These are phyloP conservation scores for Leptonema lineaticorne DNA, from an alignment of 1,140 invertebrate genomes.

Conservation along the genomic window DNA sequence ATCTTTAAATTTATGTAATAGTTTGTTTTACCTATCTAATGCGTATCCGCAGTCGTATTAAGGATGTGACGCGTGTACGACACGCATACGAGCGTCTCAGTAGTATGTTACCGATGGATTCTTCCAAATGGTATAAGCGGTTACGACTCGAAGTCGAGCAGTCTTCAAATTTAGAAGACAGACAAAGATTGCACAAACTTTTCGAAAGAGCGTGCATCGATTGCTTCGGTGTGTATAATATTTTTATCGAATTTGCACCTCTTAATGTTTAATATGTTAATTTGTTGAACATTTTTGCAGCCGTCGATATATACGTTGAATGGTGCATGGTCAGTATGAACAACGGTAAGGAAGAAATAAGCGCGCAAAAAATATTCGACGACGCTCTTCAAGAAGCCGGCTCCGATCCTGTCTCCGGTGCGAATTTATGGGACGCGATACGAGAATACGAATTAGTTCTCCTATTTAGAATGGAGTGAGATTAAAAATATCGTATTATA, in stretches of 20 bases:
- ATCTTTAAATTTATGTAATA: too few relatives aligned
- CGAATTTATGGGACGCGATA: slow-evolving; percentile 38
- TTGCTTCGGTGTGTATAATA: slow-evolving; percentile 33
- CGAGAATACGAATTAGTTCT: slow-evolving; percentile 37
- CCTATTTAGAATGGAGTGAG: slow-evolving; percentile 34
- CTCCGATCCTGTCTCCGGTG: slow-evolving; percentile 36
- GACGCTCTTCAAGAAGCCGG: slow-evolving; percentile 33
- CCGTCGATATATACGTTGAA: slow-evolving; percentile 34
- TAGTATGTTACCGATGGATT: slow-evolving; percentile 29
- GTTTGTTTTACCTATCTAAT: too few relatives aligned
- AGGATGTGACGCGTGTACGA: slow-evolving; percentile 28
- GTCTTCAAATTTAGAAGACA: slow-evolving; percentile 23
- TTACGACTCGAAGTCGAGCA: slow-evolving; percentile 32
- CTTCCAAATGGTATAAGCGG: slow-evolving; percentile 34
- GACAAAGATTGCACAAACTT: slow-evolving; percentile 30
- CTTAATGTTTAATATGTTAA: not conserved
- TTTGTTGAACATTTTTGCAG: slow-evolving; percentile 11
- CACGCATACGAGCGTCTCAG: slow-evolving; percentile 35
- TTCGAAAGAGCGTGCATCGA: slow-evolving; percentile 36
- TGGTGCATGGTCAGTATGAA: slow-evolving; percentile 38
- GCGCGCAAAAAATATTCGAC: slow-evolving; percentile 24
- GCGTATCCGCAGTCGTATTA: too few relatives aligned
- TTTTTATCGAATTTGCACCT: not conserved
- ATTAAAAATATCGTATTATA: not conserved
- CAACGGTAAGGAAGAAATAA: slow-evolving; percentile 27